Percentiles rank a stretch among this genome's conserved stretches.
phyloP scores from a whole-genome alignment of 2,113 vertebrate species.

The Pogona vitticeps region DNA sequence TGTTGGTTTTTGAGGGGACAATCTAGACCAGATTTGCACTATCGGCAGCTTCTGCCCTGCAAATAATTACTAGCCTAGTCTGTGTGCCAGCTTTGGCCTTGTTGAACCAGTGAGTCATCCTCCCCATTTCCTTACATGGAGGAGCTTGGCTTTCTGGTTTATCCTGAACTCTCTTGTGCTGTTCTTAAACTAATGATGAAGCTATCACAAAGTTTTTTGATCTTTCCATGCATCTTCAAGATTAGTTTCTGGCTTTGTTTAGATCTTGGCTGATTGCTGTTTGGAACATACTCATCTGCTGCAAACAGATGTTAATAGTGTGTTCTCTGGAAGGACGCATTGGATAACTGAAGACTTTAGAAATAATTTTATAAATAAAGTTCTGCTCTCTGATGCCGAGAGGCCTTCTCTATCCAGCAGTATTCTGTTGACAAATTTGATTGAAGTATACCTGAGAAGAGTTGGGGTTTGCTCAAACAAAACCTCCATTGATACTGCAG shows the following conservation, averaged over 20 bases:
- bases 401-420: neutral
- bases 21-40: neutral
- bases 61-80: neutral
- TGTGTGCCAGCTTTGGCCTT: neutral
- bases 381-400: too few relatives aligned
- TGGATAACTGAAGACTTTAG: too few relatives aligned
- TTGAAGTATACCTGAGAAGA: too few relatives aligned
- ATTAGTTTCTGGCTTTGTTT: neutral
- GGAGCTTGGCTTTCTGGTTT: neutral
- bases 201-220: neutral
- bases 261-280: neutral
- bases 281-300: neutral
- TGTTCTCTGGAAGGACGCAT: neutral
- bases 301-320: neutral
- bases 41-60: neutral
- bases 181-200: neutral
- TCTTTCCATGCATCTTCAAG: neutral
- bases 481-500: neutral
- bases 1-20: neutral
- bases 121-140: neutral
- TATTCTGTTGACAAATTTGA: neutral
- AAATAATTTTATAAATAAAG: too few relatives aligned
- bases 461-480: neutral
- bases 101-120: constrained; percentile 1
- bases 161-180: neutral